Evolutionary conservation across 2,797 vertebrate genomes (phyloP).

Genomic region (Chelon auratus): DNA sequence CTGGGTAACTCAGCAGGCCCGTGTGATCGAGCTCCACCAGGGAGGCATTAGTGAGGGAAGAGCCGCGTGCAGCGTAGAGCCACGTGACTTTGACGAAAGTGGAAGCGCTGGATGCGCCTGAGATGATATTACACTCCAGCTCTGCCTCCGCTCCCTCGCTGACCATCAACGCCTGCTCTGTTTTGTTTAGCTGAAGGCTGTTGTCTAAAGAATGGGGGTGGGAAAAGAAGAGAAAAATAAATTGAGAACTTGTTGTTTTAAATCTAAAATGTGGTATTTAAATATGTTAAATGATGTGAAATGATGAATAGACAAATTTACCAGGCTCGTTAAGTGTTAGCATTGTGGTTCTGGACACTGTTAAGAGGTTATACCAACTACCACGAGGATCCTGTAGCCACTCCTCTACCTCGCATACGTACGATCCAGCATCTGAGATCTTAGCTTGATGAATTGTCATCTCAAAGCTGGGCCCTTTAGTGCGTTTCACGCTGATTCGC

Average conservation of each 20-base stretch:
- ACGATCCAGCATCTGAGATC: conserved; percentile 72
- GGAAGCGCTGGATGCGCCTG: conserved; percentile 23
- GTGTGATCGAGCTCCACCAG: conserved; percentile 62
- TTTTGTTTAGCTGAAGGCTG: conserved; percentile 39
- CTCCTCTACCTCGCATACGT: conserved; percentile 79
- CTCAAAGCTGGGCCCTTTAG: conserved; percentile 73
- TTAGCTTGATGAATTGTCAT: conserved; percentile 79
- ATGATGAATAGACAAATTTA: conserved; percentile 39
- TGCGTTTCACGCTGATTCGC: conserved; percentile 71
- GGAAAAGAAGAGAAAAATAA: background rate
- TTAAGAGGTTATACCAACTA: conserved; percentile 72
- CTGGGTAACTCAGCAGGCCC: conserved; percentile 59
- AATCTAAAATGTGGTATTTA: rapidly evolving
- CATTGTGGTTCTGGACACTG: conserved; percentile 17
- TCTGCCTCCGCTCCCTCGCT: conserved; percentile 46
- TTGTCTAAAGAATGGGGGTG: conserved; percentile 39
- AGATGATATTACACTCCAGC: conserved; percentile 58
- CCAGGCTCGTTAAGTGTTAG: conserved; percentile 71
- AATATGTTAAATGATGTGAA: background rate
- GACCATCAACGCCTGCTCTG: background rate
- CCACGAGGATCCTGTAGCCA: conserved; percentile 78
- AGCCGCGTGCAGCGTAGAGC: conserved; percentile 30
- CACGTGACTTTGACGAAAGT: conserved; percentile 65
- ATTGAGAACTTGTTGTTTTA: rapidly evolving
- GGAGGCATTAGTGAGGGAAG: background rate